Base-by-base conservation (phyloP, 2,113 vertebrate species). In the Mus spicilegus region DNA sequence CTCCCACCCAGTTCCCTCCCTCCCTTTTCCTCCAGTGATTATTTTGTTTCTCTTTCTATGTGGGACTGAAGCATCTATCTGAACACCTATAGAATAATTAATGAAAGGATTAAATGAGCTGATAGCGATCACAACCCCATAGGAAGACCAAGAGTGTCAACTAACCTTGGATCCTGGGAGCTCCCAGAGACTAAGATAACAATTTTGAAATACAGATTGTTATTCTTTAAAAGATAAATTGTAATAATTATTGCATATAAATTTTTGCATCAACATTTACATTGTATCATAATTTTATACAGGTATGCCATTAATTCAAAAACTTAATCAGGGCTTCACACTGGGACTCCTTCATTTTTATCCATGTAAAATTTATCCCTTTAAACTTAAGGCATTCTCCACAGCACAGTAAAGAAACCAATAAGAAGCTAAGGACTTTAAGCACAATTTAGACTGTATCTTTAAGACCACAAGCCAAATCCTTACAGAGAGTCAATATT, bases 401-500 rank as follows among this genome's bases (percentile, higher is more conserved):
- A 46, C 58, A 90, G 12, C 2, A 89, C 78, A 84, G 42, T 0
- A 16, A 82, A 42, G 5, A 2, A 91, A 65, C 82, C 72, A 90
- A 75, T 93, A 85, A 77, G 72, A 93, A 58, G 13, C 5, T 93
- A 75, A 87, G 17, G 5, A 82, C 7, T 91, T n/a, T 19, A 87
- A 87, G 3, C 61, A 87, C 33, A 97, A 39, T 87, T 39, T 51
- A 94, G 49, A 58, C 88, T 63, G 49, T 63, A 46, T 87, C 39
- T 95, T 94, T 82, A 95, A 49, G 65, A 76, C 5, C 39, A 92
- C 87, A 96, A 77, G 7, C 10, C 16, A 92, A 84, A 80, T 39
- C 65, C 8, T 94, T 95, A 56, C 61, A 87, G 46, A 87, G 2
- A 65, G 26, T 65, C 91, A 95, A 96, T 97, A 97, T 93, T 75